These are phyloP conservation scores for Sardinella longiceps DNA, from an alignment of 2,797 vertebrate genomes.

Conservation along the genomic window DNA sequence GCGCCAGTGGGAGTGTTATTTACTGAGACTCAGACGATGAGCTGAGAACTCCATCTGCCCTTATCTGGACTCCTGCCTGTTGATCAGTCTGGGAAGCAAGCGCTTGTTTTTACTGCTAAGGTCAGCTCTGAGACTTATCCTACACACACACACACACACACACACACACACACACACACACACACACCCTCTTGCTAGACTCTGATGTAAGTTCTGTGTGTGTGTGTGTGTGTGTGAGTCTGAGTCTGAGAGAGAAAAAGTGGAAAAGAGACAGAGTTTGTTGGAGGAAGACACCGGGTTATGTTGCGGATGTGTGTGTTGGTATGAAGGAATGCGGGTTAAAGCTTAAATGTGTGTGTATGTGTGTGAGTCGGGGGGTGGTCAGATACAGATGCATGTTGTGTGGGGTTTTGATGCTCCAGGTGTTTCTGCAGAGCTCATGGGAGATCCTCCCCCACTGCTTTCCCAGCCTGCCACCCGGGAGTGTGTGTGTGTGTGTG, in stretches of 20 bases:
- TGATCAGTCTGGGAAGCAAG: constrained; percentile 72
- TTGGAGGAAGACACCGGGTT: neutral
- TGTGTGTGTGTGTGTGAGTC: constrained; percentile 36
- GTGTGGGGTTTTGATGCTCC: constrained; percentile 53
- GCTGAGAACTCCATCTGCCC: constrained; percentile 64
- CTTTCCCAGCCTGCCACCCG: constrained; percentile 63
- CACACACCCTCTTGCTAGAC: too few relatives aligned
- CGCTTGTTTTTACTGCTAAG: constrained; percentile 72
- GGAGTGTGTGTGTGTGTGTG: constrained; percentile 12
- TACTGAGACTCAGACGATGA: constrained; percentile 52
- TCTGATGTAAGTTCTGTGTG: too few relatives aligned
- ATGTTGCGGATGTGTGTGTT: neutral
- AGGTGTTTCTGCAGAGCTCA: constrained; percentile 70
- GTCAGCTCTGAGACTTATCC: constrained; percentile 40
- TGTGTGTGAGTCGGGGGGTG: constrained; percentile 6
- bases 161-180: too few relatives aligned
- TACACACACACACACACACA: too few relatives aligned
- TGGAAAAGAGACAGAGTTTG: neutral
- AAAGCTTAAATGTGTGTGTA: neutral
- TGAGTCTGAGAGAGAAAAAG: neutral
- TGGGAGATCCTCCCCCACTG: constrained; percentile 73
- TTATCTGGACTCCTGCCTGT: constrained; percentile 65
- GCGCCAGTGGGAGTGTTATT: constrained; percentile 49
- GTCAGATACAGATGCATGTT: neutral
- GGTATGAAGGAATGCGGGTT: neutral